Evolutionary conservation across 1,140 invertebrate species (phyloP).

Genomic region (Penaeus chinensis): DNA sequence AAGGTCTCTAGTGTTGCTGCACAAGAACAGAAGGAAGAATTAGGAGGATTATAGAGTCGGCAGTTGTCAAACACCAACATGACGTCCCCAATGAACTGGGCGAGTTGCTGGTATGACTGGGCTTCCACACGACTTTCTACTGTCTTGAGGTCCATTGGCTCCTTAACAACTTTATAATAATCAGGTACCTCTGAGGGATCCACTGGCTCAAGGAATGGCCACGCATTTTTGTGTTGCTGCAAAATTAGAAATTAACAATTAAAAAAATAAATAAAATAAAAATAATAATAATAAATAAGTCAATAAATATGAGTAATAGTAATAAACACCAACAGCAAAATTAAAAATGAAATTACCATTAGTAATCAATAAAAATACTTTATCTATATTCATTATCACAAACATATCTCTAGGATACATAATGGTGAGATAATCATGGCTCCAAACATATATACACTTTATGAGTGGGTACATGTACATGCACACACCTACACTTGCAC

Average conservation of each 20-base stretch:
- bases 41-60: conserved; percentile 94
- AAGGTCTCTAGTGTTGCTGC: conserved; percentile 94
- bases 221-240: conserved; percentile 88
- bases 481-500: neutral
- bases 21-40: conserved; percentile 94
- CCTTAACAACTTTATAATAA: conserved; percentile 97
- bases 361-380: too few relatives aligned
- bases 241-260: conserved; percentile 64
- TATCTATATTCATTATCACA: too few relatives aligned
- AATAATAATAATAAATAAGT: conserved; percentile 11
- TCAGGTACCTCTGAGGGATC: conserved; percentile 94
- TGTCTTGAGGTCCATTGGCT: conserved; percentile 97
- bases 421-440: neutral
- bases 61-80: conserved; percentile 99
- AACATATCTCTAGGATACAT: neutral
- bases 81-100: conserved; percentile 96
- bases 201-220: conserved; percentile 97
- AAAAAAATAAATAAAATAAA: conserved; percentile 15
- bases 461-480: neutral
- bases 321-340: neutral
- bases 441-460: neutral
- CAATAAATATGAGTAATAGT: neutral
- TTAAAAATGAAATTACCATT: too few relatives aligned
- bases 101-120: conserved; percentile 85
- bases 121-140: conserved; percentile 90